A percentile compares a stretch with the other conserved stretches of the same genome.
Conservation (phyloP, 2,888 invertebrate species). For the Punctoribates punctum region DNA sequence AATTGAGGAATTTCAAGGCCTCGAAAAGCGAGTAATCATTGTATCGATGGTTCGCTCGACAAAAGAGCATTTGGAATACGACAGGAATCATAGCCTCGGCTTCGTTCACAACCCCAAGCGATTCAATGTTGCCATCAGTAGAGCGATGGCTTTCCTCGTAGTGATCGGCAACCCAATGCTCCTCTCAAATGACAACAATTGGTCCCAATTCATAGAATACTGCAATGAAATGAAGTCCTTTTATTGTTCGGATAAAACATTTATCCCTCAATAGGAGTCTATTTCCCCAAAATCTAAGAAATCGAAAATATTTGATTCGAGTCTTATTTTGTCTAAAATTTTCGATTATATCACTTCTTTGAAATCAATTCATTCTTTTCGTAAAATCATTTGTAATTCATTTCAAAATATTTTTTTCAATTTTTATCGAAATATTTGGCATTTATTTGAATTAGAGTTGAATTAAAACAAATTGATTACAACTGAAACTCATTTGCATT, state of each 20-base stretch:
- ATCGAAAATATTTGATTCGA: too few relatives aligned
- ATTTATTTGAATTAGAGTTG: too few relatives aligned
- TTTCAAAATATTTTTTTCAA: too few relatives aligned
- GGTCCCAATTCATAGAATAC: conserved; percentile 26
- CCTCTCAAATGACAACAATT: conserved; percentile 48
- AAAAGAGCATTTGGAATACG: conserved; percentile 57
- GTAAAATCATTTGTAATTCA: too few relatives aligned
- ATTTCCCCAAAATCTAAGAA: too few relatives aligned
- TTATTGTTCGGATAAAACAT: neutral
- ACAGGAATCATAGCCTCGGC: conserved; percentile 60
- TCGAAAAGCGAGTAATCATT: conserved; percentile 70
- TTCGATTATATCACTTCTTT: too few relatives aligned
- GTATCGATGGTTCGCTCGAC: conserved; percentile 70
- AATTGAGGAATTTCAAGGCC: conserved; percentile 82
- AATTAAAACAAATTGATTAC: neutral
- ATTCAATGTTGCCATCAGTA: conserved; percentile 82
- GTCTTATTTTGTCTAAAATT: too few relatives aligned
- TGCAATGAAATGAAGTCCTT: neutral
- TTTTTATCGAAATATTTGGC: too few relatives aligned
- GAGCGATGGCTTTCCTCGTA: conserved; percentile 73
- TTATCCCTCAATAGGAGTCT: neutral
- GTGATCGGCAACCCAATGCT: conserved; percentile 76
- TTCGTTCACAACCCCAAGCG: conserved; percentile 72
- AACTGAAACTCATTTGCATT: conserved; percentile 17
- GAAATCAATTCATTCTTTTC: too few relatives aligned